A percentile compares a stretch with the other conserved stretches of the same genome.
phyloP scores from a whole-genome alignment of 2,888 invertebrate genomes.

The Calliopum simillimum region DNA sequence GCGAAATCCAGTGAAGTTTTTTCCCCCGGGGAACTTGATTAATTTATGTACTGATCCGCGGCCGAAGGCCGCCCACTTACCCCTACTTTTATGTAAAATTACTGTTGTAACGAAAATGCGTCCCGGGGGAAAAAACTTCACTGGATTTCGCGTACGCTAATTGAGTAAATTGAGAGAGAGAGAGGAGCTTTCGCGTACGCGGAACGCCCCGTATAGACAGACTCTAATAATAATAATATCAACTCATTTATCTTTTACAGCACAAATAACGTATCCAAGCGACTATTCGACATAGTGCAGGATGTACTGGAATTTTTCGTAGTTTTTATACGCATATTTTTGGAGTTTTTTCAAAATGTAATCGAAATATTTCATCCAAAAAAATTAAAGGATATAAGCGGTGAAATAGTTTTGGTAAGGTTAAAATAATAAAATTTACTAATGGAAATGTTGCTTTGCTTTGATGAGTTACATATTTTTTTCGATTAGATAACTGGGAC shows the following conservation, averaged over 20 bases:
- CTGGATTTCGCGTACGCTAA: too few species aligned
- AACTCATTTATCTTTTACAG: conserved; percentile 47
- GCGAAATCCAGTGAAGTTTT: too few species aligned
- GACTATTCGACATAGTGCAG: conserved; percentile 57
- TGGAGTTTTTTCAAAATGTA: conserved; percentile 51
- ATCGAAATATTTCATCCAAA: conserved; percentile 51
- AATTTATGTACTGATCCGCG: too few species aligned
- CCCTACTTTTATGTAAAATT: too few species aligned
- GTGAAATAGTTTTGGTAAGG: conserved; percentile 82
- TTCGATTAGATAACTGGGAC: conserved; percentile 81
- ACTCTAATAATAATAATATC: too few species aligned
- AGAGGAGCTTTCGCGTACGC: too few species aligned
- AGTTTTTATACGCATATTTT: conserved; percentile 52
- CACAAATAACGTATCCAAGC: conserved; percentile 58
- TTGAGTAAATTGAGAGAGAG: too few species aligned
- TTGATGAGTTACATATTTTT: not conserved
- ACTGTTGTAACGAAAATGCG: too few species aligned
- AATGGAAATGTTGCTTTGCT: conserved; percentile 1
- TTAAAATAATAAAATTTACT: not conserved
- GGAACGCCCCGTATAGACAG: too few species aligned
- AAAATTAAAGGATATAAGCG: conserved; percentile 77
- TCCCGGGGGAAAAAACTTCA: too few species aligned
- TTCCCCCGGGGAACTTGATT: too few species aligned
- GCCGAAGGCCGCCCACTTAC: too few species aligned
- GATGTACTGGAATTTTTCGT: conserved; percentile 59